phyloP scores from a whole-genome alignment of 2,113 vertebrate genomes.

The Rhinolophus ferrumequinum region DNA sequence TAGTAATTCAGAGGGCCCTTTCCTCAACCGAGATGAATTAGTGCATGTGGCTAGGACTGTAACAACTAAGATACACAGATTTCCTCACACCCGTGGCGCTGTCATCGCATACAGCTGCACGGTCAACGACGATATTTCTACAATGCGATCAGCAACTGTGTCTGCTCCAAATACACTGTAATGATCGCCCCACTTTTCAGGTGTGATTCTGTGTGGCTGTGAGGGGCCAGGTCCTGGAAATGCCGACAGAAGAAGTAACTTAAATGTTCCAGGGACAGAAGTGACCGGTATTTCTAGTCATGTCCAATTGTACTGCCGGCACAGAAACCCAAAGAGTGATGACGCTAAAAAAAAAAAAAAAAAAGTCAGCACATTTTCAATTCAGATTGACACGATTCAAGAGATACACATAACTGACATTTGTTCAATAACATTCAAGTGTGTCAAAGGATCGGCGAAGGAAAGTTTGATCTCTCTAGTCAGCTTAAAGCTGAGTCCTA shows the following conservation, averaged over 20 bases:
- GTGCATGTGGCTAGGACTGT: neutral
- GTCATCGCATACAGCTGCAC: neutral
- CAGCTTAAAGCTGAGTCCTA: conserved; percentile 38
- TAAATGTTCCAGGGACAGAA: neutral
- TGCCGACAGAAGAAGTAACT: neutral
- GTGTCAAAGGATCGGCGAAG: conserved; percentile 55
- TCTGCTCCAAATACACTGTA: neutral
- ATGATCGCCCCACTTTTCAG: neutral
- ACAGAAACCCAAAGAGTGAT: neutral
- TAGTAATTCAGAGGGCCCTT: neutral
- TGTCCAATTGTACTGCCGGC: neutral
- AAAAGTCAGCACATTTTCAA: conserved; percentile 59
- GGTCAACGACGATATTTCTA: neutral
- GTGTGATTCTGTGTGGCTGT: neutral
- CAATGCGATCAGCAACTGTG: neutral
- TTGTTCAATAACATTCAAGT: conserved; percentile 67
- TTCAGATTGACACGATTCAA: conserved; percentile 60
- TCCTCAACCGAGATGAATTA: neutral
- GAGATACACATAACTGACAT: conserved; percentile 52
- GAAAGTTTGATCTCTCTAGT: conserved; percentile 45
- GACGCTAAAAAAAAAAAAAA: neutral
- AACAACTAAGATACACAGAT: neutral
- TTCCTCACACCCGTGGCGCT: neutral
- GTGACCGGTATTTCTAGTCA: neutral
- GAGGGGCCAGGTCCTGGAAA: neutral